phyloP scores from a whole-genome alignment of 1,140 invertebrate species.

The Elymnias hypermnestra region DNA sequence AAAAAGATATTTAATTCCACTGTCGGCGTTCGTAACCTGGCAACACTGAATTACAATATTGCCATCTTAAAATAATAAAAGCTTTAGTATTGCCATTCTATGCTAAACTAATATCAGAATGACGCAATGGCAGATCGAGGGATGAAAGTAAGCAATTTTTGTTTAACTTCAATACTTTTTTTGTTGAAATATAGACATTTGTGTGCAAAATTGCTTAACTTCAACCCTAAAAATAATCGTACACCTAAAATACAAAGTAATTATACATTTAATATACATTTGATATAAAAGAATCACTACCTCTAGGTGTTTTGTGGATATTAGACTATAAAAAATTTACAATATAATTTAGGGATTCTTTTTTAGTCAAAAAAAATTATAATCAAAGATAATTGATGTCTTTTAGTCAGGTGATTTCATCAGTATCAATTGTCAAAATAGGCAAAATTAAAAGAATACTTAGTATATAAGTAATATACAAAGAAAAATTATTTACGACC shows the following conservation, averaged over 20 bases:
- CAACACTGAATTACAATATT: constrained; percentile 24
- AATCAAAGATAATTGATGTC: background rate
- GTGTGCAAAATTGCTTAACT: constrained; percentile 15
- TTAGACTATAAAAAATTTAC: background rate
- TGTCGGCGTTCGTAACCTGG: constrained; percentile 16
- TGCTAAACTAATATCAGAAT: constrained; percentile 52
- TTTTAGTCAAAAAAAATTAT: background rate
- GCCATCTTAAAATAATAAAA: constrained; percentile 31
- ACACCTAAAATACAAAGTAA: constrained; percentile 1
- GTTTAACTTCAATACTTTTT: too few relatives aligned
- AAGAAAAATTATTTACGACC: background rate
- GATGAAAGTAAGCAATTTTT: constrained; percentile 18
- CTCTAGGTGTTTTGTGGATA: too few relatives aligned
- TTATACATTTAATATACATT: constrained; percentile 1
- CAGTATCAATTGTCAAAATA: background rate
- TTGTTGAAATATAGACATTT: constrained; percentile 6
- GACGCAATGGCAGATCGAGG: constrained; percentile 18
- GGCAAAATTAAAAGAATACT: background rate
- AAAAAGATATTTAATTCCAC: too few relatives aligned
- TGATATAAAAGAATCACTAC: background rate
- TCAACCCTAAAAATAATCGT: constrained; percentile 8
- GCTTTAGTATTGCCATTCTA: constrained; percentile 36
- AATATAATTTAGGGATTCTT: constrained; percentile 3
- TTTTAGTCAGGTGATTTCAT: background rate
- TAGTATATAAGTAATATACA: constrained; percentile 1